A percentile compares a stretch with the other conserved stretches of the same genome.
Conservation (phyloP, 2,888 invertebrate species). For the Dasysyrphus tricinctus region DNA sequence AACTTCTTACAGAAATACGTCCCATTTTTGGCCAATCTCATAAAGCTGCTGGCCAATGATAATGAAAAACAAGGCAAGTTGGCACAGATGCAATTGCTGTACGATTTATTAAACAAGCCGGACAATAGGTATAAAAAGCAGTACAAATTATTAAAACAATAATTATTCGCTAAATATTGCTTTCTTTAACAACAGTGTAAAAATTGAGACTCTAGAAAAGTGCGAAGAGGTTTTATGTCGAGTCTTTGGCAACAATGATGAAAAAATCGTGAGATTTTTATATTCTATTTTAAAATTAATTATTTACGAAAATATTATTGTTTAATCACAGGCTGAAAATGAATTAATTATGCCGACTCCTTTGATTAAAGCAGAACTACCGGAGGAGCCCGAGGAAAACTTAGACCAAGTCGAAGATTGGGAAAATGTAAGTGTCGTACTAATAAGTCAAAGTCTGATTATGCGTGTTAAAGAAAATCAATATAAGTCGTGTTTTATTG, state of each 20-base stretch:
- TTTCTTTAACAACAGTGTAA: slow-evolving; percentile 39
- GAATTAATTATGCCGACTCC: slow-evolving; percentile 19
- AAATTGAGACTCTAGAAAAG: slow-evolving; percentile 61
- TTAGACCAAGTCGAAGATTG: neutral
- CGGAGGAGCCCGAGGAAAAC: neutral
- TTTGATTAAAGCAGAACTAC: slow-evolving; percentile 8
- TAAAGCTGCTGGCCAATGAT: slow-evolving; percentile 65
- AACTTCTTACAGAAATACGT: slow-evolving; percentile 77
- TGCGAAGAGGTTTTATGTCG: slow-evolving; percentile 70
- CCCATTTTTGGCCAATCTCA: slow-evolving; percentile 74
- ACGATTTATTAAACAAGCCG: slow-evolving; percentile 64
- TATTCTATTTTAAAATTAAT: neutral
- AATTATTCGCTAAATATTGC: neutral
- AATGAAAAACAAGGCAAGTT: slow-evolving; percentile 63
- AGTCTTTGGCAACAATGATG: slow-evolving; percentile 56
- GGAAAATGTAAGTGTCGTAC: slow-evolving; percentile 23
- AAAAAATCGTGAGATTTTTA: slow-evolving; percentile 46
- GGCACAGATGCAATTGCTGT: slow-evolving; percentile 69
- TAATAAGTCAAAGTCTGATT: neutral
- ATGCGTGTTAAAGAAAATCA: neutral
- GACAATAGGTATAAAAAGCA: slow-evolving; percentile 55
- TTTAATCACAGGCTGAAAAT: slow-evolving; percentile 1
- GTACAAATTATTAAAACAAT: neutral
- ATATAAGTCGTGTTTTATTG: no score
- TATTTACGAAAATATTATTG: neutral